phyloP scores from a whole-genome alignment of 2,113 vertebrate species.

The Casuarius casuarius region DNA sequence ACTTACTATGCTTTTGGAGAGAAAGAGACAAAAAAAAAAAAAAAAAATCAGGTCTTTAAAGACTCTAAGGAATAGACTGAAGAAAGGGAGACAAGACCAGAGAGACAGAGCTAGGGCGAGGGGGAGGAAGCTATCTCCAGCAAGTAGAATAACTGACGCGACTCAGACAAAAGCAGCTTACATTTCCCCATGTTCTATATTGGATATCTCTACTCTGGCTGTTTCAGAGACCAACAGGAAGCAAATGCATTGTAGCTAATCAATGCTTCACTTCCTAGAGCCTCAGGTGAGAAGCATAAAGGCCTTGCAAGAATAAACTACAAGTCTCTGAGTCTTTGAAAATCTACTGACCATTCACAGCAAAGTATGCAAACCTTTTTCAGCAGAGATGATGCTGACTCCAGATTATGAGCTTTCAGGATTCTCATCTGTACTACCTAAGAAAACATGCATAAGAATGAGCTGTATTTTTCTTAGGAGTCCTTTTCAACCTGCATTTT shows the following conservation, averaged over 20 bases:
- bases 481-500: neutral
- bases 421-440: neutral
- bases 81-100: neutral
- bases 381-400: neutral
- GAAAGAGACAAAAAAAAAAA: neutral
- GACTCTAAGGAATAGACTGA: neutral
- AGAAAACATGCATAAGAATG: constrained; percentile 51
- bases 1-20: neutral
- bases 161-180: neutral
- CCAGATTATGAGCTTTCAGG: neutral
- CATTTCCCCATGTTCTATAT: neutral
- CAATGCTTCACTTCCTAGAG: neutral
- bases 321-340: neutral
- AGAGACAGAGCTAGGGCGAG: neutral
- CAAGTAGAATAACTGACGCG: neutral
- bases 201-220: neutral
- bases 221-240: neutral
- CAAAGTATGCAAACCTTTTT: neutral
- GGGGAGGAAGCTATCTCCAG: neutral
- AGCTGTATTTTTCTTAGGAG: neutral
- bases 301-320: neutral
- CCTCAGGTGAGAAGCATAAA: neutral
- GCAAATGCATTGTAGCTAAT: neutral
- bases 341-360: neutral
- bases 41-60: constrained; percentile 29